Conservation (phyloP, 1,140 invertebrate genomes). For the Sweltsa coloradensis region DNA sequence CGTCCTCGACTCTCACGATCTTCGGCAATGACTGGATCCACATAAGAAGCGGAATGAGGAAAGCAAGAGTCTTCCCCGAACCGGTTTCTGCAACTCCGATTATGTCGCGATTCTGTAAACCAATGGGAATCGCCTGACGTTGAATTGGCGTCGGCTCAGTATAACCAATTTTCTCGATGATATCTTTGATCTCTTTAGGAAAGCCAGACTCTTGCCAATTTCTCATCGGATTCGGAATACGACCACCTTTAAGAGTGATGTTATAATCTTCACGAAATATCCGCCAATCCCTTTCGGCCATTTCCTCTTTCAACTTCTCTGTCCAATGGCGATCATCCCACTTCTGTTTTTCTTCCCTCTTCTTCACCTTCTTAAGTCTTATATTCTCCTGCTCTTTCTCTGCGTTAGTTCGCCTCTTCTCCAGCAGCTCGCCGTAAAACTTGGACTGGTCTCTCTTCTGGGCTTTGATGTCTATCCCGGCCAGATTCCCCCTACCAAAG, state of each 20-base stretch:
- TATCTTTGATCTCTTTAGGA: constrained; percentile 82
- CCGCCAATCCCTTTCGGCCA: constrained; percentile 99
- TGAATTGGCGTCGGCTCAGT: constrained; percentile 99
- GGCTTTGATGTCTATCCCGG: constrained; percentile 93
- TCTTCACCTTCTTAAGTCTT: constrained; percentile 84
- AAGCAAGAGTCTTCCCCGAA: constrained; percentile 96
- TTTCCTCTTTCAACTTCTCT: constrained; percentile 86
- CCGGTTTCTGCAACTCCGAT: constrained; percentile 99
- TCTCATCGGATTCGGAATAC: constrained; percentile 91
- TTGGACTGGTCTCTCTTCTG: constrained; percentile 96
- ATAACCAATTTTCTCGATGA: constrained; percentile 92
- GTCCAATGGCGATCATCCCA: constrained; percentile 99
- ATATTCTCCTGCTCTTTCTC: constrained; percentile 98
- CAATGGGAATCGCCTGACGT: constrained; percentile 97
- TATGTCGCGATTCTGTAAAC: constrained; percentile 88
- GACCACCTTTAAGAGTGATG: constrained; percentile 95
- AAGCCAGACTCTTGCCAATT: constrained; percentile 93
- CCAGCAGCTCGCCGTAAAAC: constrained; percentile 94
- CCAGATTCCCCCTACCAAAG: constrained; percentile 93
- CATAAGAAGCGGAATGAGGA: constrained; percentile 90
- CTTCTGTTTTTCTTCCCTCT: constrained; percentile 95
- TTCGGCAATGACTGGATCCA: constrained; percentile 99
- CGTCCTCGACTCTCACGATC: constrained; percentile 82
- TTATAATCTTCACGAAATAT: constrained; percentile 99
- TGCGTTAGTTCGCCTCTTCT: constrained; percentile 87